phyloP scores from a whole-genome alignment of 1,140 invertebrate species.

The Aplysia californica region DNA sequence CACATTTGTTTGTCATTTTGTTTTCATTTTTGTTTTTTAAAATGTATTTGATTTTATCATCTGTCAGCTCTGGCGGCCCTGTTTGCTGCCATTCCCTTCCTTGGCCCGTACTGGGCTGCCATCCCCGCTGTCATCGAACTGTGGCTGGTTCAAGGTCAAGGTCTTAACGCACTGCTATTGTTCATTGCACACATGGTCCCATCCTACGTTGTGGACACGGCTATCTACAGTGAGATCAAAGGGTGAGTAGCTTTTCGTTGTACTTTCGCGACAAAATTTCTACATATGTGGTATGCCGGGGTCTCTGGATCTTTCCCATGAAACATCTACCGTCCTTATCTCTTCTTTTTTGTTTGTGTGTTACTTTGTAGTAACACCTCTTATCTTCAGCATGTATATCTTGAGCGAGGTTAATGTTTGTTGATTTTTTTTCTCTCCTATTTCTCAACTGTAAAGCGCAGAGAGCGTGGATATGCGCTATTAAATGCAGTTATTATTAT shows the following conservation, averaged over 20 bases:
- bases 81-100: constrained; percentile 92
- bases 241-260: constrained; percentile 75
- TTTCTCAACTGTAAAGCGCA: too few relatives aligned
- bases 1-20: neutral
- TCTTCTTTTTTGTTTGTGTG: too few relatives aligned
- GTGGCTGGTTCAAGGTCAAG: constrained; percentile 88
- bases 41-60: too few relatives aligned
- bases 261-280: neutral
- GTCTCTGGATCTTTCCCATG: neutral
- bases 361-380: too few relatives aligned
- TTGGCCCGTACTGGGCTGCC: constrained; percentile 93
- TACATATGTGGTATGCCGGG: neutral
- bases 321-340: too few relatives aligned
- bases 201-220: constrained; percentile 89
- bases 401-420: neutral
- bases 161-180: constrained; percentile 79
- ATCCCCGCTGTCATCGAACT: constrained; percentile 94
- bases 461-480: too few relatives aligned
- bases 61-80: constrained; percentile 85
- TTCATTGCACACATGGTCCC: constrained; percentile 88
- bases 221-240: constrained; percentile 97
- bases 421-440: neutral
- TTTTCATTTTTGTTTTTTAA: constrained; percentile 11
- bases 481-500: too few relatives aligned
- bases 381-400: too few relatives aligned